Evolutionary conservation across 2,113 vertebrate species (phyloP), one percentile per base, ranked within the genome.

Genomic region (Apistogramma diplotaenia): DNA sequence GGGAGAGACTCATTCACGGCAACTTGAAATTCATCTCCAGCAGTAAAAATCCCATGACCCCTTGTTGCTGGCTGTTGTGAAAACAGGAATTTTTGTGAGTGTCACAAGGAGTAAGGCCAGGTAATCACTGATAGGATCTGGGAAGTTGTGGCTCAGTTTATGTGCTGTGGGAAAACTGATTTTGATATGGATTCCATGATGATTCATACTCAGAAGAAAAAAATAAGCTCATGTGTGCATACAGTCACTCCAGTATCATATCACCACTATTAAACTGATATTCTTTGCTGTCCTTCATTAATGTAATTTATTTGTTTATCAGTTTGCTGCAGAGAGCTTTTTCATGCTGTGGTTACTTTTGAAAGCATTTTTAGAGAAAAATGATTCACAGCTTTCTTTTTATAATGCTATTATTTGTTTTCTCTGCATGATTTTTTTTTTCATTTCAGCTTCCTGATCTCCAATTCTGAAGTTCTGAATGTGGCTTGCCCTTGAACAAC

Each of bases 1-100:
- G 53, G 84, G 86, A 89, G 78, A 84, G 86, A 79, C 82, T 91
- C 80, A 83, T 90, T 90, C 86, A 89, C 53, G 78, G 82, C 56
- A 72, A 88, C 90, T 93, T 90, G 78, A 86, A 87, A 91, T 90
- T 90, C 85, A 88, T 90, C 85, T 83, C 85, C 77, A 88, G 84
- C 81, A 86, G 76, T 80, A 76, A 81, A 89, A 89, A 92, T 90
- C 90, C 88, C 84, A 88, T 88, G 85, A 89, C 71, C 89, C 53
- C 74, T 85, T 87, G 76, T 82, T 83, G 60, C 60, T 74, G 76
- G 51, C 37, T 75, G 71, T 70, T 84, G 27, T 74, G 43, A 43
- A 65, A 65, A 40, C 37, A 65, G 29, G 65, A 35, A 13, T 53
- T 21, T 78, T 46, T 51, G 25, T 31, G 75, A 19, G 1, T 21